Evolutionary conservation across 2,888 invertebrate species (phyloP).

Genomic region (Cartodere bifasciata): DNA sequence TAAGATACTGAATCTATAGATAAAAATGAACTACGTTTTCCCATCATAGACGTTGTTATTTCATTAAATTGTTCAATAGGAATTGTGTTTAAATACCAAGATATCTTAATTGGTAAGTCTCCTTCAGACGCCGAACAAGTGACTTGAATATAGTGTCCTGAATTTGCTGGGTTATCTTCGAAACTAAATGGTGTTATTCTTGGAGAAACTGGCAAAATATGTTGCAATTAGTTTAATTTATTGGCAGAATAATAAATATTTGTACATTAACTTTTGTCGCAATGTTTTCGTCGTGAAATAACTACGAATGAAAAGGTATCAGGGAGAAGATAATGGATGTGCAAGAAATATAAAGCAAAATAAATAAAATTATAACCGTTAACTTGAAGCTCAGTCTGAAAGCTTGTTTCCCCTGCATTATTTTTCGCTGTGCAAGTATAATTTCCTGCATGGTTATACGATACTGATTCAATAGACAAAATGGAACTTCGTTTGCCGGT

Average conservation of each 20-base stretch:
- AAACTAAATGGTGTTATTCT: constrained; percentile 53
- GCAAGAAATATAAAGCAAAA: constrained; percentile 1
- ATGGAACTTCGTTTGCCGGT: constrained; percentile 46
- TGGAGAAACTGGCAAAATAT: constrained; percentile 51
- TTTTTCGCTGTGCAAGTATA: constrained; percentile 52
- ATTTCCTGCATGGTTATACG: constrained; percentile 47
- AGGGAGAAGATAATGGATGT: too few relatives aligned
- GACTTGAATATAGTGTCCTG: constrained; percentile 48
- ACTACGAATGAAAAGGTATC: too few relatives aligned
- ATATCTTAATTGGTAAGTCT: constrained; percentile 48
- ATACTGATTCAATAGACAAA: constrained; percentile 43
- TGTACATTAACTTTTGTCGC: too few relatives aligned
- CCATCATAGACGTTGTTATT: constrained; percentile 24
- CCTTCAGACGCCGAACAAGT: constrained; percentile 51
- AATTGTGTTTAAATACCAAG: constrained; percentile 46
- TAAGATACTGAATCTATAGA: constrained; percentile 53
- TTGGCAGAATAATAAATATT: too few relatives aligned
- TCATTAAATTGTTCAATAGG: constrained; percentile 25
- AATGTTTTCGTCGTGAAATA: too few relatives aligned
- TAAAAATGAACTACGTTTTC: constrained; percentile 41
- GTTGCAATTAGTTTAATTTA: too few relatives aligned
- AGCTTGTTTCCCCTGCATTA: constrained; percentile 42
- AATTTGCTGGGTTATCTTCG: constrained; percentile 47
- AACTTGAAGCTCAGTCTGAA: constrained; percentile 45
- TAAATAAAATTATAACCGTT: constrained; percentile 34